phyloP scores from a whole-genome alignment of 2,797 vertebrate genomes.

The Mionectes olivaceus region DNA sequence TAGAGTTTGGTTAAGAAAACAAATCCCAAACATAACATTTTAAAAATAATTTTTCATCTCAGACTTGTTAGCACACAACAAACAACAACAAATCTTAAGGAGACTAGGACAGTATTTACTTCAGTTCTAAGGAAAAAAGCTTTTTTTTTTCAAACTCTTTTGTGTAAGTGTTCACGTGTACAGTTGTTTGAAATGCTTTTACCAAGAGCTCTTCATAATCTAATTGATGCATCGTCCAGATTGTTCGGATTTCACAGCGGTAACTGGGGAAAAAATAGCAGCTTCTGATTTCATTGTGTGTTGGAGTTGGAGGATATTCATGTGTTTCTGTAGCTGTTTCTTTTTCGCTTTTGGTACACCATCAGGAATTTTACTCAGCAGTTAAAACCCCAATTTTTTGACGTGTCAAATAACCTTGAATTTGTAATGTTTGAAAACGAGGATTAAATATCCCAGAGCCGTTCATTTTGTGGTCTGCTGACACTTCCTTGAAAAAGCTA shows the following conservation, averaged over 20 bases:
- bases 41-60: neutral
- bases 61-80: neutral
- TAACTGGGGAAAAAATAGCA: neutral
- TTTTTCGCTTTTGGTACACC: neutral
- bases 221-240: neutral
- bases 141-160: neutral
- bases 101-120: neutral
- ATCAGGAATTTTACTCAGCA: neutral
- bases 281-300: neutral
- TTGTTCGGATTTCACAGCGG: neutral
- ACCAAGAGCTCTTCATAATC: neutral
- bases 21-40: neutral
- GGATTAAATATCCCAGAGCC: slow-evolving; percentile 52
- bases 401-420: slow-evolving; percentile 44
- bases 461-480: slow-evolving; percentile 32
- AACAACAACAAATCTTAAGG: neutral
- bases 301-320: neutral
- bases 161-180: neutral
- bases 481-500: neutral
- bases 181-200: neutral
- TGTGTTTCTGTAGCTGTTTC: neutral
- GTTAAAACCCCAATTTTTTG: neutral
- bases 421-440: slow-evolving; percentile 16
- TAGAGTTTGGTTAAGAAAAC: neutral
- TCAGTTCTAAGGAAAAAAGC: neutral